Evolutionary conservation across 2,888 invertebrate species (phyloP).

Genomic region (Lamellibrachia satsuma): DNA sequence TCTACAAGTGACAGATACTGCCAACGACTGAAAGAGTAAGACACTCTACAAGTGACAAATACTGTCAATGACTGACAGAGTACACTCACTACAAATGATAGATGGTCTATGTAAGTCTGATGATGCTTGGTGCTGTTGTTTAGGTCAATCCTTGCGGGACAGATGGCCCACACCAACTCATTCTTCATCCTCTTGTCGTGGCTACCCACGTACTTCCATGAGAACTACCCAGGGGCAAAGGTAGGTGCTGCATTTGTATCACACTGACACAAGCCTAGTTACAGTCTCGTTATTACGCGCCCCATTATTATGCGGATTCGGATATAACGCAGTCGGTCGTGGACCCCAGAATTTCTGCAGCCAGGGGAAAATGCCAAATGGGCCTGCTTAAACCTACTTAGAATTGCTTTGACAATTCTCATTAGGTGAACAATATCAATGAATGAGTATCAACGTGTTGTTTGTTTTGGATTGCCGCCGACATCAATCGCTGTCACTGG

Average conservation of each 20-base stretch:
- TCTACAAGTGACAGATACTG: too few relatives aligned
- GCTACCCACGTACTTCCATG: constrained; percentile 80
- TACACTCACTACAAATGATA: not conserved
- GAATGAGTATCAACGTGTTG: too few relatives aligned
- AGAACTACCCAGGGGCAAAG: constrained; percentile 75
- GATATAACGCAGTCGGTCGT: too few relatives aligned
- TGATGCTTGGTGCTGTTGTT: constrained; percentile 35
- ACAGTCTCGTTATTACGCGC: not conserved
- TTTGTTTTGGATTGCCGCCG: too few relatives aligned
- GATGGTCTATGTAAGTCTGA: not conserved
- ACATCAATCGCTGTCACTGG: too few relatives aligned
- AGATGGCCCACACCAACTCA: constrained; percentile 78
- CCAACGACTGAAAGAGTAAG: not conserved
- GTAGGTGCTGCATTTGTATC: constrained; percentile 42
- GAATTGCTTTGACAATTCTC: too few relatives aligned
- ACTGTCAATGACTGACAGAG: not conserved
- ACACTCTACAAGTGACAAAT: not conserved
- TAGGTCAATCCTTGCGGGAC: constrained; percentile 77
- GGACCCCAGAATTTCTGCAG: too few relatives aligned
- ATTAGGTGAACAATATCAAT: too few relatives aligned
- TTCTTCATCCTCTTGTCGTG: constrained; percentile 78
- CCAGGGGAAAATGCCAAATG: too few relatives aligned
- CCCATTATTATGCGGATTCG: too few relatives aligned
- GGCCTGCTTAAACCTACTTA: too few relatives aligned
- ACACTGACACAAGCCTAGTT: not conserved